Conservation (phyloP, 2,113 vertebrate species). For the Hypanus sabinus region DNA sequence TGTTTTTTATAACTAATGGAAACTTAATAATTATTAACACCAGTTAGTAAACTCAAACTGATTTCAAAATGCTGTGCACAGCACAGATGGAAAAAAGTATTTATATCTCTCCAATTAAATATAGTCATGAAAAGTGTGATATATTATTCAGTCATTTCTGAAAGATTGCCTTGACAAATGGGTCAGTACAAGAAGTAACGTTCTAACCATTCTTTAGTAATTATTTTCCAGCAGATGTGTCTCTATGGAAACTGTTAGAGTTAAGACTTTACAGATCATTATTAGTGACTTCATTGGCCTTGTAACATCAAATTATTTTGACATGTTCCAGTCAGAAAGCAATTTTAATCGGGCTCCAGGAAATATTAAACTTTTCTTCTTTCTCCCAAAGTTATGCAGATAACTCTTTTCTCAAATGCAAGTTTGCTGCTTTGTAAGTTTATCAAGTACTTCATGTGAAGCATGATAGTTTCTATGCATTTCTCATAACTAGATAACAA, state of each 20-base stretch:
- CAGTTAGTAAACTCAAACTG: background rate
- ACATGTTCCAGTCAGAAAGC: background rate
- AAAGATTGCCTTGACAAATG: background rate
- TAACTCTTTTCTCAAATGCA: background rate
- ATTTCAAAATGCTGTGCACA: background rate
- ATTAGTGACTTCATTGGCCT: constrained; percentile 23
- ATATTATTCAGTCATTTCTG: background rate
- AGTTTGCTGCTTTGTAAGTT: background rate
- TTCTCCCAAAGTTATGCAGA: background rate
- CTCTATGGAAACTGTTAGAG: constrained; percentile 10
- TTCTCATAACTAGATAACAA: background rate
- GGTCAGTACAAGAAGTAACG: background rate
- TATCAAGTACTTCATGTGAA: background rate
- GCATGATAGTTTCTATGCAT: constrained; percentile 2
- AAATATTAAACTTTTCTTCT: background rate
- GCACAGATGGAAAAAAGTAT: background rate
- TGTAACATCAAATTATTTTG: constrained; percentile 25
- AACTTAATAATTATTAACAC: background rate
- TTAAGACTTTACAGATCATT: background rate
- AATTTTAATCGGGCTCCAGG: background rate
- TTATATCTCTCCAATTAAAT: background rate
- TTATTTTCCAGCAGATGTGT: constrained; percentile 6
- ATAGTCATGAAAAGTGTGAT: background rate
- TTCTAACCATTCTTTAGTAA: background rate
- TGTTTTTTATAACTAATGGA: background rate